phyloP scores from a whole-genome alignment of 2,888 invertebrate species.

The Tipula confusa region DNA sequence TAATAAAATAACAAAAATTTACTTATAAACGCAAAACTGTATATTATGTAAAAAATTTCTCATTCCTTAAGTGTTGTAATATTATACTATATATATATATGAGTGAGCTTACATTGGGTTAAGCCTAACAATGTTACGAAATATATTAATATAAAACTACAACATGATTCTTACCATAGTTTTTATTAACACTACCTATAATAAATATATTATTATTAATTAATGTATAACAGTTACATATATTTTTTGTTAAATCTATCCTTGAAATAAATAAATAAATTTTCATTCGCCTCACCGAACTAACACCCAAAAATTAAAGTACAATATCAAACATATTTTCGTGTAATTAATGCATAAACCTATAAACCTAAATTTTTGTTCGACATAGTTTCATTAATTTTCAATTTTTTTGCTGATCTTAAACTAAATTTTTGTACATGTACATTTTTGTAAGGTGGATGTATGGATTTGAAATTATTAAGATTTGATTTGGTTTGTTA shows the following conservation, averaged over 20 bases:
- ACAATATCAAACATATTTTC: not conserved
- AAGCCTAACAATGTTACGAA: not conserved
- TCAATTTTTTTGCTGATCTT: not conserved
- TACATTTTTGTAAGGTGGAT: not conserved
- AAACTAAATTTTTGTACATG: not conserved
- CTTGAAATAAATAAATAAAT: not conserved
- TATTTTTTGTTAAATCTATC: not conserved
- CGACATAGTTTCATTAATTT: not conserved
- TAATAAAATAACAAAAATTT: not conserved
- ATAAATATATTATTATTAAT: not conserved
- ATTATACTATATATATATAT: not conserved
- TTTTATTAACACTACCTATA: not conserved
- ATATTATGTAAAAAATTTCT: not conserved
- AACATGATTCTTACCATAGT: not conserved
- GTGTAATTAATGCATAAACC: conserved; percentile 12
- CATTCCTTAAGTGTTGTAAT: not conserved
- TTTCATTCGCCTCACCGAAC: not conserved
- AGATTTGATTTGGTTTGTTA: not conserved
- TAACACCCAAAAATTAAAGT: too few species aligned
- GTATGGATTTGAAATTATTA: not conserved
- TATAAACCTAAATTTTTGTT: not conserved
- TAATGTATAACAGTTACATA: not conserved
- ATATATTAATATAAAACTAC: not conserved
- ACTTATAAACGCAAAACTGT: not conserved
- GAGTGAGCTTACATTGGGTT: not conserved